Percentiles rank a stretch among this genome's conserved stretches.
These are phyloP conservation scores for Rhopalosiphum padi DNA, from an alignment of 1,140 invertebrate species.

Conservation along the genomic window DNA sequence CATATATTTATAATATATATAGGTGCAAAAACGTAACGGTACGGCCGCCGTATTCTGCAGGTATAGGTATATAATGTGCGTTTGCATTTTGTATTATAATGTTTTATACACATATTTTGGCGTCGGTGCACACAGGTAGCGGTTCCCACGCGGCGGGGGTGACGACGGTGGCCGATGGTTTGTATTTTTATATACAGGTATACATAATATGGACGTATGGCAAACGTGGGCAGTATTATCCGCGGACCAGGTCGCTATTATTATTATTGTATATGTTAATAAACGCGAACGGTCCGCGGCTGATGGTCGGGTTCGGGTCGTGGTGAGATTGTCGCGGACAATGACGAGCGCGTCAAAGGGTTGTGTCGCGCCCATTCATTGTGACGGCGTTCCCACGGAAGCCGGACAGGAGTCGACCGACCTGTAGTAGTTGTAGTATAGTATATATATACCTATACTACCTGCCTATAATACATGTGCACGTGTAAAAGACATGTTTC, in stretches of 20 bases:
- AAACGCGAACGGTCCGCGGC: background rate
- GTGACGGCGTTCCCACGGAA: constrained; percentile 29
- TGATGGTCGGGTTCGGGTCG: background rate
- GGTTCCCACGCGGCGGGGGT: constrained; percentile 40
- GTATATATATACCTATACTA: background rate
- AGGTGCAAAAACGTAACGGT: constrained; percentile 47
- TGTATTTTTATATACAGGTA: background rate
- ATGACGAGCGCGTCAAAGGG: constrained; percentile 16
- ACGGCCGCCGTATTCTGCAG: background rate
- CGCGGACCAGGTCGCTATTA: background rate
- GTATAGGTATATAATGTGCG: background rate
- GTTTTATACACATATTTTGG: background rate
- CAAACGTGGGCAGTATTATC: background rate
- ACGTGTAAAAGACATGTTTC: background rate
- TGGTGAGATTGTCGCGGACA: background rate
- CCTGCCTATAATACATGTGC: background rate
- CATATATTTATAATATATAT: background rate
- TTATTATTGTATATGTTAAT: background rate
- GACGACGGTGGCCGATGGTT: background rate
- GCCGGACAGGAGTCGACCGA: constrained; percentile 1
- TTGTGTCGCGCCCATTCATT: background rate
- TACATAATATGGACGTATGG: background rate
- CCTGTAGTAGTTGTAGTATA: no score
- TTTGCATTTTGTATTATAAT: constrained; percentile 7
- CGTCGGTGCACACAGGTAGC: background rate